Base-by-base conservation (phyloP, 2,888 invertebrate genomes). In the Cheiracanthium punctorium region DNA sequence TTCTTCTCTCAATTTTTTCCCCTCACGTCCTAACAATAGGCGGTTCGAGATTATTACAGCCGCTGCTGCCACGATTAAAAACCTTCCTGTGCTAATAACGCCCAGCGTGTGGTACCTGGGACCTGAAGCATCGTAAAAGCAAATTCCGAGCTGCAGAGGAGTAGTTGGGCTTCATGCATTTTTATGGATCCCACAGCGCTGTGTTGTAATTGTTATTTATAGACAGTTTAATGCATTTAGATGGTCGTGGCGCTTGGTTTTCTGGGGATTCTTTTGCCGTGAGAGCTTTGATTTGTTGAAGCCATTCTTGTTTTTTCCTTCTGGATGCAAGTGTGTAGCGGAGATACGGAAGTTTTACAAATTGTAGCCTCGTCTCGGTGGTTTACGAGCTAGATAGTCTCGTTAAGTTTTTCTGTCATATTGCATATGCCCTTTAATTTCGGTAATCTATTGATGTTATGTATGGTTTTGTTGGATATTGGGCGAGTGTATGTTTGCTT, bases 191-290 rank as follows among this genome's bases (percentile, higher is more conserved):
- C 58, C 24, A 17, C 24, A 7, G 58, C 24, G 58, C 58, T 1
- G 58, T 58, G 58, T 58, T 4, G 58, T 58, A 58, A 58, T 58
- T 58, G 58, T 58, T 58, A 58, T 58, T 58, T 58, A 58, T 58
- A 24, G 58, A 58, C 24, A 58, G 58, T 58, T 58, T 58, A 58
- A 58, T 58, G 58, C 58, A 58, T 58, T 58, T 58, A 58, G 20
- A 58, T 58, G 58, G 20, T 24, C 20, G 4, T 7, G 58, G 58
- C 24, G 20, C 24, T 58, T 2, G 24, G 20, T 24, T 24, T 58
- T 24, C 58, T 58, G 7, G 37, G 5, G n/a, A n/a, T n/a, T n/a
- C n/a, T n/a, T n/a, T n/a, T n/a, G n/a, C n/a, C n/a, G n/a, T n/a
- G n/a, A 37, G 14, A 37, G 48, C 48, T 10, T 17, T 48, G 48